Percentiles rank a stretch among this genome's conserved stretches.
Evolutionary conservation across 1,140 invertebrate species (phyloP).

Genomic region (Aphelenchoides besseyi): DNA sequence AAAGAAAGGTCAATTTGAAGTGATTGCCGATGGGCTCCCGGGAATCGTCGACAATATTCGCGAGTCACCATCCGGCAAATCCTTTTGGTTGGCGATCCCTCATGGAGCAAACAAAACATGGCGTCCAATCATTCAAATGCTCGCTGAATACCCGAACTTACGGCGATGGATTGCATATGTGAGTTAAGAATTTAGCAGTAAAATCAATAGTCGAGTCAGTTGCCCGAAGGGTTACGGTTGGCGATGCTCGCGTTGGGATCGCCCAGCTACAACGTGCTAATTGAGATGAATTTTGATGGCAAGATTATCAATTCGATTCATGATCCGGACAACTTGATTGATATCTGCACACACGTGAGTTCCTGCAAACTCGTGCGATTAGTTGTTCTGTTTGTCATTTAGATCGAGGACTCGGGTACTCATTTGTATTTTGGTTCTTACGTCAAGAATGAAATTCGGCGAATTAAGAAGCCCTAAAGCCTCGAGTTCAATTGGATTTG

Average conservation of each 20-base stretch:
- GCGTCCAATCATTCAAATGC: slow-evolving; percentile 3
- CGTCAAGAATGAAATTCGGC: neutral
- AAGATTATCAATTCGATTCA: slow-evolving; percentile 14
- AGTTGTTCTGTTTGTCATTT: neutral
- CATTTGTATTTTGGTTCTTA: neutral
- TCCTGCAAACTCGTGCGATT: neutral
- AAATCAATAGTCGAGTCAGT: neutral
- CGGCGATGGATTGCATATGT: neutral
- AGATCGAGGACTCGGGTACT: neutral
- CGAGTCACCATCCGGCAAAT: neutral
- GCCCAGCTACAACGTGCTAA: slow-evolving; percentile 9
- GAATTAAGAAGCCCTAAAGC: slow-evolving; percentile 9
- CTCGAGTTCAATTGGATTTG: neutral
- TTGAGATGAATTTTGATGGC: slow-evolving; percentile 24
- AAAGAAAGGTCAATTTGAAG: slow-evolving; percentile 15
- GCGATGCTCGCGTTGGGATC: neutral
- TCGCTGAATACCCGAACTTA: neutral
- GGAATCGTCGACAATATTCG: slow-evolving; percentile 19
- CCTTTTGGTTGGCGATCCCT: slow-evolving; percentile 12
- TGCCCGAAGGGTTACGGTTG: slow-evolving; percentile 5
- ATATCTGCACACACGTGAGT: neutral
- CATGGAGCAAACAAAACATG: neutral
- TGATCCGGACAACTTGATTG: slow-evolving; percentile 4
- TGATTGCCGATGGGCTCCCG: slow-evolving; percentile 14
- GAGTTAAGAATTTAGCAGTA: neutral